These are phyloP conservation scores for Pelobates fuscus DNA, from an alignment of 2,113 vertebrate genomes.

Conservation along the genomic window DNA sequence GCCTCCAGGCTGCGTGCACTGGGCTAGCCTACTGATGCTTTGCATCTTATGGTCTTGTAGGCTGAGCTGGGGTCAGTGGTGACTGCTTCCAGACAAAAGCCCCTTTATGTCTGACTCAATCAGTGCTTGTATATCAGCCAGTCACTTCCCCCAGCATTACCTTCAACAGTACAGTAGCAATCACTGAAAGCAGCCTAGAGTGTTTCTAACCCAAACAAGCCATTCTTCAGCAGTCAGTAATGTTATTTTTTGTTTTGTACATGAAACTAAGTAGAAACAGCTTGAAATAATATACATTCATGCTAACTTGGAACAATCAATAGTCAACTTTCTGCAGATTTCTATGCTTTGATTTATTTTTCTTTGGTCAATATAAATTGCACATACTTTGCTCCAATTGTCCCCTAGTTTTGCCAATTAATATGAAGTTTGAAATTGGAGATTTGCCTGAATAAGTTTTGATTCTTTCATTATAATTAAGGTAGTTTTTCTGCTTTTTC, in stretches of 20 bases:
- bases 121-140: constrained; percentile 47
- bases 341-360: too few relatives aligned
- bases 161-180: constrained; percentile 11
- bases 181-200: constrained; percentile 27
- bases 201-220: constrained; percentile 24
- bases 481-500: too few relatives aligned
- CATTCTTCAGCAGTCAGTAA: background rate
- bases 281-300: too few relatives aligned
- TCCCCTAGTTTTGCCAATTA: too few relatives aligned
- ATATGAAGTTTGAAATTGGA: too few relatives aligned
- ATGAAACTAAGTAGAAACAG: constrained; percentile 5
- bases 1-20: constrained; percentile 28
- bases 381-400: too few relatives aligned
- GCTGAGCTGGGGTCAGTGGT: constrained; percentile 50
- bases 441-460: too few relatives aligned
- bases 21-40: constrained; percentile 3
- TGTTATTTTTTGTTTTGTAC: constrained; percentile 24
- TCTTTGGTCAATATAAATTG: too few relatives aligned
- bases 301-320: too few relatives aligned
- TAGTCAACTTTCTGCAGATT: too few relatives aligned
- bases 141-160: constrained; percentile 38
- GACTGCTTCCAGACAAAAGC: constrained; percentile 49
- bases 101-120: constrained; percentile 50
- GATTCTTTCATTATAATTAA: too few relatives aligned
- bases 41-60: constrained; percentile 42